phyloP scores from a whole-genome alignment of 1,140 invertebrate genomes.

The Centruroides vittatus region DNA sequence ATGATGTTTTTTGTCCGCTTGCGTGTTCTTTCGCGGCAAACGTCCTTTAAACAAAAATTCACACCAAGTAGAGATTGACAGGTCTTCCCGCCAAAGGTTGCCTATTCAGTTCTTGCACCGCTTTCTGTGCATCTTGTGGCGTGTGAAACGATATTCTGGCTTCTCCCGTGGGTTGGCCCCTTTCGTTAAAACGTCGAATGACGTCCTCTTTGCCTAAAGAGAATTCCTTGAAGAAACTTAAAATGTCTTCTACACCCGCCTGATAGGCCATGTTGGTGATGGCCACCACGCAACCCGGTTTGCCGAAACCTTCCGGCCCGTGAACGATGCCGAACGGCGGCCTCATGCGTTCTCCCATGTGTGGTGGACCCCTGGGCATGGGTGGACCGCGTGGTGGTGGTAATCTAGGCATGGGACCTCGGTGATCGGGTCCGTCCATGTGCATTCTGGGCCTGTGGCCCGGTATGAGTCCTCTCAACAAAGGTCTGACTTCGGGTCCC shows the following conservation, averaged over 20 bases:
- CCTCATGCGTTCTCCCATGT: background rate
- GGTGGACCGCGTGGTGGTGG: slow-evolving; percentile 14
- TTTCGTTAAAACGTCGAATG: slow-evolving; percentile 44
- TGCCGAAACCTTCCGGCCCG: slow-evolving; percentile 43
- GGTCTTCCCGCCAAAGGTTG: slow-evolving; percentile 17
- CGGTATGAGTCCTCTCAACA: background rate
- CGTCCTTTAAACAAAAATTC: background rate
- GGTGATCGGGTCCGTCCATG: background rate
- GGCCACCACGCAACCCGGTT: slow-evolving; percentile 61
- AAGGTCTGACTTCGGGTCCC: background rate
- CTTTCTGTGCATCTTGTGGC: slow-evolving; percentile 55
- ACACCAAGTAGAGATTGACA: slow-evolving; percentile 10
- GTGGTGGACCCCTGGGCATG: slow-evolving; percentile 13
- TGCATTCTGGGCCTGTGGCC: background rate
- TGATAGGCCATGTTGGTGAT: slow-evolving; percentile 75
- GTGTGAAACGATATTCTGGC: slow-evolving; percentile 65
- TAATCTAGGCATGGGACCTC: slow-evolving; percentile 7
- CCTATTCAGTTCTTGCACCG: slow-evolving; percentile 40
- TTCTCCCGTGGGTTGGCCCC: slow-evolving; percentile 72
- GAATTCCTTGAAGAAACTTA: slow-evolving; percentile 55
- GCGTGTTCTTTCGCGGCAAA: too few species aligned
- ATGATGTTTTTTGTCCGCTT: too few species aligned
- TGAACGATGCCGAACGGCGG: background rate
- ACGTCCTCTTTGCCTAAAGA: slow-evolving; percentile 25
- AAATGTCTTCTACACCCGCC: slow-evolving; percentile 68